These are phyloP conservation scores for Agapornis roseicollis DNA, from an alignment of 2,113 vertebrate species.

Conservation along the genomic window DNA sequence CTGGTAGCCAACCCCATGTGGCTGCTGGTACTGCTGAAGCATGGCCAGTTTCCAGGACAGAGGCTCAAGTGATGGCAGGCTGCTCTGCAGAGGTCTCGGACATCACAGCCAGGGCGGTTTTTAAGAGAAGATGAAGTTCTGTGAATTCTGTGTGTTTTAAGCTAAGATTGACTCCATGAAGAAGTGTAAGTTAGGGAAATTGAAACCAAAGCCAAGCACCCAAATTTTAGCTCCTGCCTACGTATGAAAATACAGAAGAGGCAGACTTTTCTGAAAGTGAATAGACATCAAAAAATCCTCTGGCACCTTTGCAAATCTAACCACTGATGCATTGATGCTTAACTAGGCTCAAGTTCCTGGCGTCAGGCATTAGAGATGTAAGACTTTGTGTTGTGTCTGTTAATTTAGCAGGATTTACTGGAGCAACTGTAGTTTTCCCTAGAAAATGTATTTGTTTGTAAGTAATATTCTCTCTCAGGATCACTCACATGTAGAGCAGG, in stretches of 20 bases:
- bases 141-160: background rate
- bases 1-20: background rate
- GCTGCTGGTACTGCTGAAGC: background rate
- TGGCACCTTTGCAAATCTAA: background rate
- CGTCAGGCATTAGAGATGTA: background rate
- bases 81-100: background rate
- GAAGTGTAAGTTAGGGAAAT: background rate
- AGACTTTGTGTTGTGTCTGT: background rate
- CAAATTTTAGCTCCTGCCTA: background rate
- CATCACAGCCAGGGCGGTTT: background rate
- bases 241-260: background rate
- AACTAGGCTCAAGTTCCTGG: background rate
- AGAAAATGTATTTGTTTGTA: background rate
- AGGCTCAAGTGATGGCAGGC: background rate
- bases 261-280: background rate
- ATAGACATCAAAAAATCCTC: background rate
- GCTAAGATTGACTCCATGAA: background rate
- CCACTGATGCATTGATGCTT: background rate
- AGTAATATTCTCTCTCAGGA: background rate
- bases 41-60: background rate
- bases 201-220: background rate
- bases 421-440: background rate
- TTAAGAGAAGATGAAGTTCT: background rate
- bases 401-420: background rate
- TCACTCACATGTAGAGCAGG: background rate